Percentiles rank a stretch among this genome's conserved stretches.
These are phyloP conservation scores for Etia nguti DNA, from an alignment of 2,113 vertebrate species.

Conservation along the genomic window DNA sequence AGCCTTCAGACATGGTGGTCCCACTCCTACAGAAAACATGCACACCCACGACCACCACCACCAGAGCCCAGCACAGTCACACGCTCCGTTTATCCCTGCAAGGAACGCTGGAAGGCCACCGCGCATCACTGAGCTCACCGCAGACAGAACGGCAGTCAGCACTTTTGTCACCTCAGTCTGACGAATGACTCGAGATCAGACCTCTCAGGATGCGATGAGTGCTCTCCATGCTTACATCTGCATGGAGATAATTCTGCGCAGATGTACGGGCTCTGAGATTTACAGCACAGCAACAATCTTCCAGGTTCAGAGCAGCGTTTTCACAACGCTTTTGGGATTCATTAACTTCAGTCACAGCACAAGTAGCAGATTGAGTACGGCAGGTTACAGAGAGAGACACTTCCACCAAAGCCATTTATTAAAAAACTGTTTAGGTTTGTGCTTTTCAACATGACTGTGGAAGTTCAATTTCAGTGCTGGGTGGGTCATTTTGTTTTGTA, in stretches of 20 bases:
- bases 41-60: constrained; percentile 15
- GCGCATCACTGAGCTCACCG: constrained; percentile 4
- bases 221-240: constrained; percentile 35
- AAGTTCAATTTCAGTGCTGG: not conserved
- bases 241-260: constrained; percentile 45
- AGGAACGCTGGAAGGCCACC: constrained; percentile 25
- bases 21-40: constrained; percentile 74
- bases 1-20: constrained; percentile 77
- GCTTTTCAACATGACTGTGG: not conserved
- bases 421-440: not conserved
- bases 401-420: not conserved
- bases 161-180: constrained; percentile 35
- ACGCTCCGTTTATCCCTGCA: constrained; percentile 9
- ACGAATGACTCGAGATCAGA: constrained; percentile 19
- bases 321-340: constrained; percentile 16
- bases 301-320: constrained; percentile 6
- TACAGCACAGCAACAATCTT: constrained; percentile 1
- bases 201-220: constrained; percentile 31
- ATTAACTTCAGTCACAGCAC: constrained; percentile 18
- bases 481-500: not conserved
- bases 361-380: not conserved
- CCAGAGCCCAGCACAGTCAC: constrained; percentile 19
- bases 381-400: not conserved
- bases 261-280: constrained; percentile 55
- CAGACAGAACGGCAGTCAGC: constrained; percentile 42